Evolutionary conservation across 2,797 vertebrate genomes (phyloP), one percentile per base, ranked within the genome.

Genomic region (Danio jaintianensis): DNA sequence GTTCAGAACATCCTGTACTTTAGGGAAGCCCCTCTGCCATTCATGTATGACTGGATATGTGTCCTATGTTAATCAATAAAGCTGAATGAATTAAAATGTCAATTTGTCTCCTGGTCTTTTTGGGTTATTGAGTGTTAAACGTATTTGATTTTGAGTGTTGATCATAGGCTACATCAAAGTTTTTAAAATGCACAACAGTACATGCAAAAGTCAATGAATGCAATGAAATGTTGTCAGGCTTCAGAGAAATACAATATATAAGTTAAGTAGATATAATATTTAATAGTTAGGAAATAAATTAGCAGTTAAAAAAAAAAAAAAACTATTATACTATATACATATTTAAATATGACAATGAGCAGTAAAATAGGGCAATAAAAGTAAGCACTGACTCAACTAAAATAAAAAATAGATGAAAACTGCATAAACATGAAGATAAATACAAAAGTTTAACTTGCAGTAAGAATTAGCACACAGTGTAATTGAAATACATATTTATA

Each of bases 1-100:
- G 62, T 91, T 89, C 87, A 90, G 87, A 86, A 92, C 90, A 89
- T 92, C 91, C 89, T 92, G 91, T 92, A 91, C 91, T 90, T 90
- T 89, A 88, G 91, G 89, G 89, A 91, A 91, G 88, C 85, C 89
- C 90, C 88, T 78, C 42, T 71, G 58, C 20, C 47, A 18, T 69
- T 71, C 55, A 29, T 78, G 50, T 87, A 82, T 84, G 79, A 69
- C 74, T 78, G 75, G 87, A 70, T 78, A 58, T 76, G n/a, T 85
- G 43, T 83, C 45, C 55, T 74, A 77, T 81, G 72, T 83, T 67
- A 70, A 82, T 79, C 55, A 85, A 82, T 82, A 82, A 80, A 72
- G 13, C 52, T 64, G 4, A 47, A 72, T 56, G 1, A 56, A 73
- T 7, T 47, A 76, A 70, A 29, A 67, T 70, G 43, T 40, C 36